Base-by-base conservation (phyloP, 1,140 invertebrate species). In the Hermetia illucens region DNA sequence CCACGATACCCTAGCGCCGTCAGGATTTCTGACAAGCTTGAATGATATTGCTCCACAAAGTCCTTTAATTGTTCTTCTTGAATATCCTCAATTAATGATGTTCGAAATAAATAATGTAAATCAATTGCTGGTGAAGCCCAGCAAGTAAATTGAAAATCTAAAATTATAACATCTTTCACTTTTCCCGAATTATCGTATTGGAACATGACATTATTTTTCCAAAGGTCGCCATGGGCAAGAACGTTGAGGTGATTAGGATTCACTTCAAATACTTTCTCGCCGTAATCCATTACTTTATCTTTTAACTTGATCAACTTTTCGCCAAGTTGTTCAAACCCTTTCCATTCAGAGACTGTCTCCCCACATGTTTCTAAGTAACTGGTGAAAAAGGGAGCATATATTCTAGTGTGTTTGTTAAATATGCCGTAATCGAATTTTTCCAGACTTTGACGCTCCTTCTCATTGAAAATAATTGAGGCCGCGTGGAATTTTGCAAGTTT, bases 141-240 rank as follows among this genome's bases (percentile, higher is more conserved):
- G 5, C 35, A 51, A 4, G 45, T 36, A 36, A 55, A 60, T 38
- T 61, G 58, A 9, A 58, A 61, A 37, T 61, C 58, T 29, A 62
- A 53, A 6, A 61, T 45, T 1, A 57, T 70, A 2, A 69, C 63
- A 36, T 68, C 61, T 16, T 40, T 68, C 60, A 3, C 46, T 44
- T 13, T 47, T 56, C n/a, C 22, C 20, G n/a, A n/a, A 25, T 25
- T n/a, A 34, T 69, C 52, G 41, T 77, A 75, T 17, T 64, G 61
- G 49, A 79, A 77, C 45, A 79, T 52, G 45, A 77, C 68, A 40
- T 79, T 79, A 32, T 74, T 77, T 0, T 68, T 56, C 74, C 75
- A 78, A 3, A 63, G 58, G 48, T 79, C 77, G 1, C 75, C 77
- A 38, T 77, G 75, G 42, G 64, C 69, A n/a, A 78, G 49, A 2